These are phyloP conservation scores for Zaprionus nigranus DNA, from an alignment of 1,140 invertebrate species.

Conservation along the genomic window DNA sequence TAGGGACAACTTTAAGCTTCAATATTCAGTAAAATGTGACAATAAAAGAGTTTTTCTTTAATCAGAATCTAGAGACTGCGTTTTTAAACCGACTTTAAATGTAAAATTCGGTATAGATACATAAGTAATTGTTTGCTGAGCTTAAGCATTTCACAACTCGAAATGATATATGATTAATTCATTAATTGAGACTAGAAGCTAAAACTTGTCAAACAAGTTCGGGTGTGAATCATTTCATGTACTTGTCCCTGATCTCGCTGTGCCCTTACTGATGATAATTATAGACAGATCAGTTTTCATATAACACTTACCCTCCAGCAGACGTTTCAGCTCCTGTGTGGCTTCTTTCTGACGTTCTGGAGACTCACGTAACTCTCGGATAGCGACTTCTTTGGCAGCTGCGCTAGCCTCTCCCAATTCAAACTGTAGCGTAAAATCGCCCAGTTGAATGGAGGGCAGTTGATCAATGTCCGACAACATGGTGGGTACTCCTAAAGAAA, in stretches of 20 bases:
- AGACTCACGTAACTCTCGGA: constrained; percentile 89
- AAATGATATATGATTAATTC: not conserved
- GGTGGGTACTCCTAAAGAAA: constrained; percentile 86
- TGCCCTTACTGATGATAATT: not conserved
- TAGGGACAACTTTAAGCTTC: too few species aligned
- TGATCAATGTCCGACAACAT: constrained; percentile 89
- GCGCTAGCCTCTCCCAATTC: constrained; percentile 88
- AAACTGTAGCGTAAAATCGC: constrained; percentile 88
- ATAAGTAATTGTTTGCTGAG: not conserved
- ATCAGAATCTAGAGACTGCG: not conserved
- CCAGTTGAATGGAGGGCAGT: constrained; percentile 88
- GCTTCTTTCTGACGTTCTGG: constrained; percentile 88
- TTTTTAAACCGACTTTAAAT: not conserved
- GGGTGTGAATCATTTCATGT: not conserved
- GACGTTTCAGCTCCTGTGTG: constrained; percentile 87
- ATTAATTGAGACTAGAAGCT: not conserved
- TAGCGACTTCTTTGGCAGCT: constrained; percentile 89
- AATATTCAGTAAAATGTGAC: not conserved
- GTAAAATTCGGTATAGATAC: not conserved
- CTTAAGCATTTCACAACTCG: not conserved
- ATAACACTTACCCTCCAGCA: constrained; percentile 87
- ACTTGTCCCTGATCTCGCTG: not conserved
- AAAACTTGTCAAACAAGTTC: constrained; percentile 10
- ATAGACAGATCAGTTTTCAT: not conserved
- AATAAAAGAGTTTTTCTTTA: too few species aligned